A percentile compares a stretch with the other conserved stretches of the same genome.
These are phyloP conservation scores for Rissa tridactyla DNA, from an alignment of 2,113 vertebrate genomes.

Conservation along the genomic window DNA sequence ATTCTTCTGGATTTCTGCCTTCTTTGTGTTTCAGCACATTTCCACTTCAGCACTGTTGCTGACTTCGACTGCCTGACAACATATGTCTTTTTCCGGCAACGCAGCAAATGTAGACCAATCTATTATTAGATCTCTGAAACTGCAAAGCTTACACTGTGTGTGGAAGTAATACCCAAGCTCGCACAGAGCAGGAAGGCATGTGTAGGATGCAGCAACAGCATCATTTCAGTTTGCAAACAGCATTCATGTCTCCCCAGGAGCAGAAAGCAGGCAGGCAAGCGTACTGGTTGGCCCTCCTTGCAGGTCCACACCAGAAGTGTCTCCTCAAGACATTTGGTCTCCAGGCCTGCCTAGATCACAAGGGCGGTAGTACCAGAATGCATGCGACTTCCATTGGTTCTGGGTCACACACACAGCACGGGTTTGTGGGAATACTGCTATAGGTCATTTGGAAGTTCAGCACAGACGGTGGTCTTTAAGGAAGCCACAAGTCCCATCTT, in stretches of 20 bases:
- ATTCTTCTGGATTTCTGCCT: constrained; percentile 54
- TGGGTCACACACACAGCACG: neutral
- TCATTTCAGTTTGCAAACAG: constrained; percentile 11
- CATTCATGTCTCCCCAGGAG: neutral
- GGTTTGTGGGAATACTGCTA: neutral
- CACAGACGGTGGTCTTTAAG: neutral
- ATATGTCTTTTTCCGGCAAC: constrained; percentile 66
- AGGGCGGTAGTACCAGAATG: fast-evolving
- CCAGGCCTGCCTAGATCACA: neutral
- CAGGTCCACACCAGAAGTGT: neutral
- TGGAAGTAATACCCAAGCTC: neutral
- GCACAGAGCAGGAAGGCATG: neutral
- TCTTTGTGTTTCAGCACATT: constrained; percentile 17
- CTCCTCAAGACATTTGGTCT: neutral
- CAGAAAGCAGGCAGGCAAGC: neutral
- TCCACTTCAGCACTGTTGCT: constrained; percentile 40
- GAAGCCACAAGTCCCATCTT: neutral
- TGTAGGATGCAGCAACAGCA: neutral
- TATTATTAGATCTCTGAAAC: constrained; percentile 45
- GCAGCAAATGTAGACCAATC: constrained; percentile 42
- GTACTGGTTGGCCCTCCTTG: neutral
- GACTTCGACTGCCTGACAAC: constrained; percentile 58
- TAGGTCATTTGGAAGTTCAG: neutral
- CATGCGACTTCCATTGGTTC: fast-evolving
- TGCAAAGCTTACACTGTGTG: neutral